Evolutionary conservation across 2,797 vertebrate genomes (phyloP).

Genomic region (Kryptopterus vitreolus): DNA sequence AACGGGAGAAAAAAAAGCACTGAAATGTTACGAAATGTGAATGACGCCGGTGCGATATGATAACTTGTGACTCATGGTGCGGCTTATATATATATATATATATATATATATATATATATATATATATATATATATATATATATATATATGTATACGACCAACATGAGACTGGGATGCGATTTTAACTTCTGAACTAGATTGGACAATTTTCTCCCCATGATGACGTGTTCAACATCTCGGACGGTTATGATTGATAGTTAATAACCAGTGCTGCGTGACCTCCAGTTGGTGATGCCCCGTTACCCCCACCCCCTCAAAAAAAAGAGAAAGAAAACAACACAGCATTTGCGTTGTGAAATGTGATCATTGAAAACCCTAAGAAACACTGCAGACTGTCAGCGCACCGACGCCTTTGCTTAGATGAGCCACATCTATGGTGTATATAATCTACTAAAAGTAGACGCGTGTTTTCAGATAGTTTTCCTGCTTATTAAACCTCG

Average conservation of each 20-base stretch:
- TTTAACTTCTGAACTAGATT: constrained; percentile 17
- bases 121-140: no score
- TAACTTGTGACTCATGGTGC: constrained; percentile 30
- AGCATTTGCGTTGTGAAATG: neutral
- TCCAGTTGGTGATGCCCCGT: constrained; percentile 57
- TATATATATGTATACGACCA: no score
- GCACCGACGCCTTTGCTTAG: neutral
- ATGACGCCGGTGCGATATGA: constrained; percentile 2
- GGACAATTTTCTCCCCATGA: neutral
- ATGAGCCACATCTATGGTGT: neutral
- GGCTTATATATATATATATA: neutral
- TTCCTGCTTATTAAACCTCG: constrained; percentile 11
- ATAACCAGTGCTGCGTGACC: constrained; percentile 60
- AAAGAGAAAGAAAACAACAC: neutral
- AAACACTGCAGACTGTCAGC: neutral
- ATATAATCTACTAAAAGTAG: neutral
- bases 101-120: no score
- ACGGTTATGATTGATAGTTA: constrained; percentile 46
- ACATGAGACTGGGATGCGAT: neutral
- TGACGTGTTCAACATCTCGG: constrained; percentile 24
- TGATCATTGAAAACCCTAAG: neutral
- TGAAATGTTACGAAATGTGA: neutral
- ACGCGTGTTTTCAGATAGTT: neutral
- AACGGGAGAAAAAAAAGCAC: neutral
- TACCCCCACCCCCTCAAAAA: constrained; percentile 39